Conservation (phyloP, 1,140 invertebrate genomes). For the Acromyrmex echinatior region DNA sequence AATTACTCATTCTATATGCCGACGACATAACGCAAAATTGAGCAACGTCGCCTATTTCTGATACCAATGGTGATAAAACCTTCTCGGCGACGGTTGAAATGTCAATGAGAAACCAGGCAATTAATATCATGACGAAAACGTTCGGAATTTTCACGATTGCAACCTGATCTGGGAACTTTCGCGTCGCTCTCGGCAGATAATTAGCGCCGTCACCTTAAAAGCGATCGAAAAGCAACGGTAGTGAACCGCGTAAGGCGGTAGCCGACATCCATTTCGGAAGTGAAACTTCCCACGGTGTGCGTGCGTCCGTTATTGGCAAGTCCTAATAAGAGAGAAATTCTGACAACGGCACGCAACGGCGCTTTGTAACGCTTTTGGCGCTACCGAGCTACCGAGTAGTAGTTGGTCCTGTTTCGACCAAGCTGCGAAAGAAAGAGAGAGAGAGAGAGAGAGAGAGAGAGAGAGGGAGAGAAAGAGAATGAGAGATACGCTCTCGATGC, state of each 20-base stretch:
- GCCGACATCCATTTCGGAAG: conserved; percentile 54
- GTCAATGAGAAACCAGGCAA: conserved; percentile 46
- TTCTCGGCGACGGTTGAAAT: neutral
- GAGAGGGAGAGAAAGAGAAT: conserved; percentile 13
- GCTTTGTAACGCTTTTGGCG: conserved; percentile 44
- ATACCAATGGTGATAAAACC: conserved; percentile 7
- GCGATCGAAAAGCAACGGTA: conserved; percentile 34
- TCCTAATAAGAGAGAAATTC: conserved; percentile 57
- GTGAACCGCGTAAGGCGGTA: conserved; percentile 9
- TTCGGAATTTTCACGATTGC: conserved; percentile 19
- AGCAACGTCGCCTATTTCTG: neutral
- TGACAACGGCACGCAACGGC: conserved; percentile 25
- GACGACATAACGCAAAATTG: conserved; percentile 25
- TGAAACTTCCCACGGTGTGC: conserved; percentile 58
- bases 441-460: conserved; percentile 1
- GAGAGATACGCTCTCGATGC: conserved; percentile 35
- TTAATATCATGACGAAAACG: conserved; percentile 38
- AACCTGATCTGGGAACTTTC: conserved; percentile 27
- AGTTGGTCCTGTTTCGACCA: conserved; percentile 58
- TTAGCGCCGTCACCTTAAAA: conserved; percentile 51
- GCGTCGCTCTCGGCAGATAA: conserved; percentile 21
- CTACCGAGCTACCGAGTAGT: conserved; percentile 25
- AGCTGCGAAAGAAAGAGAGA: neutral
- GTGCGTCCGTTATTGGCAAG: conserved; percentile 50
- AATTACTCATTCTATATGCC: neutral